Percentiles rank a stretch among this genome's conserved stretches.
phyloP scores from a whole-genome alignment of 35 echinoderm and acorn worm genomes.

The Anneissia japonica region DNA sequence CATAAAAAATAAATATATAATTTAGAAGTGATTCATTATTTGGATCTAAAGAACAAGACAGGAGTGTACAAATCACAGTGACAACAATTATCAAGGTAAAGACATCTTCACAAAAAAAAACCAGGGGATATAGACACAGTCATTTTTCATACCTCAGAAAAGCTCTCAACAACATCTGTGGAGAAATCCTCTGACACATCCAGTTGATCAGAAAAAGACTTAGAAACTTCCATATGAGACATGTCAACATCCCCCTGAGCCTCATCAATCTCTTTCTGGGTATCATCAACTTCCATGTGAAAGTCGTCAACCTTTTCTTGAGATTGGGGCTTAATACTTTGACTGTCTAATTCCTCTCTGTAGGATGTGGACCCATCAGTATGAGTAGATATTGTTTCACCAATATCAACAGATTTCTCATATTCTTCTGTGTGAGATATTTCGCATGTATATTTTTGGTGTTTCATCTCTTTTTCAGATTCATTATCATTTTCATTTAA shows the following conservation, averaged over 20 bases:
- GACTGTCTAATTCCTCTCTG: no score
- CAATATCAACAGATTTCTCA: not conserved
- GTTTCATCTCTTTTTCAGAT: not conserved
- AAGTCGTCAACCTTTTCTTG: not conserved
- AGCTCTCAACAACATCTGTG: not conserved
- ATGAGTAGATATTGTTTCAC: not conserved
- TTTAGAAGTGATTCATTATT: no score
- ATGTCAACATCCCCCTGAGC: not conserved
- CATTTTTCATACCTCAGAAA: constrained; percentile 1
- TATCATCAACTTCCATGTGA: constrained; percentile 4
- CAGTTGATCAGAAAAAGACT: not conserved
- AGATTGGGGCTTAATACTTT: no score
- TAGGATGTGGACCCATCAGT: no score
- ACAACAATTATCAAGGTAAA: no score
- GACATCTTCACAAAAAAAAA: no score
- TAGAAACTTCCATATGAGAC: constrained; percentile 1
- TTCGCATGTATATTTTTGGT: not conserved
- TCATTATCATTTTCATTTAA: not conserved
- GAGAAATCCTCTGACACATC: constrained; percentile 14
- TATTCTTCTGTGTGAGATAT: not conserved
- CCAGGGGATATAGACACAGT: no score
- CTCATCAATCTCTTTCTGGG: constrained; percentile 11
- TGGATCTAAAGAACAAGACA: no score
- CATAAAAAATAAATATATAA: no score
- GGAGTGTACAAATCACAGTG: no score